Conservation (phyloP, 2,797 vertebrate genomes). For the Helostoma temminkii region DNA sequence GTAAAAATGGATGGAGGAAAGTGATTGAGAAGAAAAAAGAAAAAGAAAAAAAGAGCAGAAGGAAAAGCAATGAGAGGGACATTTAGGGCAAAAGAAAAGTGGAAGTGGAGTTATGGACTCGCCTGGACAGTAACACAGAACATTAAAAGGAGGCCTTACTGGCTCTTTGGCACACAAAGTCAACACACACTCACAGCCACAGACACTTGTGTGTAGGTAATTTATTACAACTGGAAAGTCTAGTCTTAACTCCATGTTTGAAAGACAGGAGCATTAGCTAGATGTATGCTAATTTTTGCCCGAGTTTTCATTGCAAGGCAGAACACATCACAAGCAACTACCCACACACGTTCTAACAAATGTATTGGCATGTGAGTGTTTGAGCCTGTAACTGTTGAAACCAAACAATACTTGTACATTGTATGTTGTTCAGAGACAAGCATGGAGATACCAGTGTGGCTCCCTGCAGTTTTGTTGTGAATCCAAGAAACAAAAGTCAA, state of each 20-base stretch:
- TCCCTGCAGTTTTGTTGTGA: constrained; percentile 57
- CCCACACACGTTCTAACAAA: constrained; percentile 16
- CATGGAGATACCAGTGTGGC: constrained; percentile 52
- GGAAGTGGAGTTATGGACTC: constrained; percentile 28
- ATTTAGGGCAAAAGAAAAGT: not conserved
- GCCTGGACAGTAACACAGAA: constrained; percentile 46
- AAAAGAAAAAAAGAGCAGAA: constrained; percentile 16
- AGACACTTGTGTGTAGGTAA: constrained; percentile 2
- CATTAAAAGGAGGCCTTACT: constrained; percentile 29
- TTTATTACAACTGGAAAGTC: constrained; percentile 20
- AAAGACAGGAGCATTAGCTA: not conserved
- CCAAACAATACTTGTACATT: constrained; percentile 19
- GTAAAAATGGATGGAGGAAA: constrained; percentile 27
- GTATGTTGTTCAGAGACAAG: constrained; percentile 35
- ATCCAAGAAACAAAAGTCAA: constrained; percentile 69
- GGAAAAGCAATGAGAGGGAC: constrained; percentile 16
- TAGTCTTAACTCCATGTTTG: not conserved
- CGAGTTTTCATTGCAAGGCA: not conserved
- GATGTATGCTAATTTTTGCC: constrained; percentile 13
- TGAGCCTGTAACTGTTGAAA: constrained; percentile 30
- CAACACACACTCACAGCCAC: not conserved
- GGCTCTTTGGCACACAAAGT: constrained; percentile 11
- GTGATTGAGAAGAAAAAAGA: constrained; percentile 34
- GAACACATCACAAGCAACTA: constrained; percentile 11
- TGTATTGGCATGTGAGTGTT: constrained; percentile 22